Base-by-base conservation (phyloP, 2,888 invertebrate genomes). In the Aleiodes leptofemur region DNA sequence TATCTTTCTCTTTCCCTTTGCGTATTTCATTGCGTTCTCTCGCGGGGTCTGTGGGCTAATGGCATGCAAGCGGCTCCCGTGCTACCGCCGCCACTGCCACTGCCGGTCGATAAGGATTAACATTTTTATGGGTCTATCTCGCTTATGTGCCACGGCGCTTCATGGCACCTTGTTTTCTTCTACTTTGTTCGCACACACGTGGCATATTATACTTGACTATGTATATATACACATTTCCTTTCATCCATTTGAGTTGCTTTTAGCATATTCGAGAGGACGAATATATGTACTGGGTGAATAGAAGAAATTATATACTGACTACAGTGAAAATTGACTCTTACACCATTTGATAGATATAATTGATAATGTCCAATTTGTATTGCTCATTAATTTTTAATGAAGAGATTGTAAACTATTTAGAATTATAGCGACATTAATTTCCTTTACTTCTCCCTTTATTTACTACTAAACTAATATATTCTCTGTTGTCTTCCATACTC, bases 111-210 rank as follows among this genome's bases (percentile, higher is more conserved):
- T 89, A 87, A 86, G 86, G 87, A 89, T 89, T 89, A 89, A 88
- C 89, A 89, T 89, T 89, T 89, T 89, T 89, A 89, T 89, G 89
- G 89, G 88, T 89, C 88, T 89, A 89, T 88, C 89, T 86, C 86
- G 86, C 86, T 87, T 88, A 87, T 86, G 85, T 83, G 83, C 84
- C 79, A 84, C 82, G 81, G 86, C 84, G 85, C 84, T 84, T 84
- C 84, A 84, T 85, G 84, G 81, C 86, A 85, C 86, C 86, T 85
- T 83, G 84, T 86, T 87, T 85, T 79, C 86, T 83, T 86, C 83
- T 83, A 79, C 82, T 82, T 83, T 83, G 85, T 84, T 83, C 81
- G 74, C 77, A 79, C 83, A 81, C 86, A 82, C 83, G 82, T 83
- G 81, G 76, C 77, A 72, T 77, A 55, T 69, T 64, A 71, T 51